Evolutionary conservation across 2,113 vertebrate genomes (phyloP).

Genomic region (Pavo muticus): DNA sequence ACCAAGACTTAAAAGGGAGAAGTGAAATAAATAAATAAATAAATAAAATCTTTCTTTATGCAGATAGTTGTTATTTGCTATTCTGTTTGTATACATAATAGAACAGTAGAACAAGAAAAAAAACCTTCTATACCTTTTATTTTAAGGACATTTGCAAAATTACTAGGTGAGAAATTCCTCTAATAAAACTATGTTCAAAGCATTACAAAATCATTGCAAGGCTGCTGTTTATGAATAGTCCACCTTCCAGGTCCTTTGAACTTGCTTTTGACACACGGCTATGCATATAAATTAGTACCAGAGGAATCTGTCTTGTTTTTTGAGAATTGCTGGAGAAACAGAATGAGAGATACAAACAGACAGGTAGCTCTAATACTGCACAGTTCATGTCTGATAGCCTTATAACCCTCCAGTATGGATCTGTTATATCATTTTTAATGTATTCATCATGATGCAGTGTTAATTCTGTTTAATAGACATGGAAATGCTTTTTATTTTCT

Average conservation of each 20-base stretch:
- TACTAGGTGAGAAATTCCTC: background rate
- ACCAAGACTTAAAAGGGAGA: background rate
- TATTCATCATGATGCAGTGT: background rate
- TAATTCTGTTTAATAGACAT: background rate
- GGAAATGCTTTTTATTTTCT: conserved; percentile 1
- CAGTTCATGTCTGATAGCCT: background rate
- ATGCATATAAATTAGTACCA: background rate
- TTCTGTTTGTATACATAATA: conserved; percentile 34
- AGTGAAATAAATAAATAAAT: background rate
- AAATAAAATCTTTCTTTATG: background rate
- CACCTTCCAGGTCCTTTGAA: conserved; percentile 22
- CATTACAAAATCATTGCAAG: background rate
- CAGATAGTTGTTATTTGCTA: background rate
- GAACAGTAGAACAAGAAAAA: background rate
- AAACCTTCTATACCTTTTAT: background rate
- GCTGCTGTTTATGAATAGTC: background rate
- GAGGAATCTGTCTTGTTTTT: background rate
- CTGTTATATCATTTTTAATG: background rate
- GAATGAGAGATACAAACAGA: background rate
- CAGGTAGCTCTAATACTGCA: background rate
- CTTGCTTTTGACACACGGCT: background rate
- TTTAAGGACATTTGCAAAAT: conserved; percentile 42
- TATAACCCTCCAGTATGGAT: background rate
- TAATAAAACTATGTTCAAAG: background rate
- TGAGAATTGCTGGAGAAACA: background rate